Conservation (phyloP, 2,888 invertebrate genomes). For the Pteria penguin region DNA sequence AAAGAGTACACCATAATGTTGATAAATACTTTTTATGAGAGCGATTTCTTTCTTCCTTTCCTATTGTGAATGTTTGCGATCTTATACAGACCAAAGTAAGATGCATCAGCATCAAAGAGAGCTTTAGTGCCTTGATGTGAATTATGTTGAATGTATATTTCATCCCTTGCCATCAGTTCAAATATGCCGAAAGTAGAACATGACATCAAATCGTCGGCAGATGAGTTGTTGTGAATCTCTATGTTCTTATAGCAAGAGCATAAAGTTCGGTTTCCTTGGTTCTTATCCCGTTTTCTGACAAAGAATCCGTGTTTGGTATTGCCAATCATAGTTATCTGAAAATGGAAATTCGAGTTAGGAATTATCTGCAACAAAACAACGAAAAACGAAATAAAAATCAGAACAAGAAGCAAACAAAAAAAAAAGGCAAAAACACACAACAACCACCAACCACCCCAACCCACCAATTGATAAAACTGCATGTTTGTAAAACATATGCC, state of each 20-base stretch:
- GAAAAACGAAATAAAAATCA: too few relatives aligned
- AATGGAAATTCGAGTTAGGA: too few relatives aligned
- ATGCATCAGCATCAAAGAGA: conserved; percentile 19
- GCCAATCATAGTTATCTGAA: conserved; percentile 10
- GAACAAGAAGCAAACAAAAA: too few relatives aligned
- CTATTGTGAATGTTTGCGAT: background rate
- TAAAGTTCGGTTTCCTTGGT: too few relatives aligned
- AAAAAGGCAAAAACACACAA: too few relatives aligned
- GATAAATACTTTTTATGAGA: too few relatives aligned
- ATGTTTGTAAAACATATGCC: too few relatives aligned
- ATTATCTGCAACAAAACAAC: too few relatives aligned
- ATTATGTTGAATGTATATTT: conserved; percentile 2
- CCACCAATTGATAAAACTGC: too few relatives aligned
- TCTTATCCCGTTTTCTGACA: background rate
- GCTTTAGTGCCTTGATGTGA: conserved; percentile 14
- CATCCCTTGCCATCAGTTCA: background rate
- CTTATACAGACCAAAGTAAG: conserved; percentile 23
- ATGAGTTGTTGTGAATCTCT: background rate
- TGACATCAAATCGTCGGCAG: background rate
- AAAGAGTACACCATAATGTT: too few relatives aligned
- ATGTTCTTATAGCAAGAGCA: background rate
- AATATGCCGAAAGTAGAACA: background rate
- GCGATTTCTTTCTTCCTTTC: too few relatives aligned
- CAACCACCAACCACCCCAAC: too few relatives aligned
- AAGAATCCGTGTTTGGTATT: background rate